Base-by-base conservation (phyloP, 1,140 invertebrate genomes). In the Zaprionus taronus region DNA sequence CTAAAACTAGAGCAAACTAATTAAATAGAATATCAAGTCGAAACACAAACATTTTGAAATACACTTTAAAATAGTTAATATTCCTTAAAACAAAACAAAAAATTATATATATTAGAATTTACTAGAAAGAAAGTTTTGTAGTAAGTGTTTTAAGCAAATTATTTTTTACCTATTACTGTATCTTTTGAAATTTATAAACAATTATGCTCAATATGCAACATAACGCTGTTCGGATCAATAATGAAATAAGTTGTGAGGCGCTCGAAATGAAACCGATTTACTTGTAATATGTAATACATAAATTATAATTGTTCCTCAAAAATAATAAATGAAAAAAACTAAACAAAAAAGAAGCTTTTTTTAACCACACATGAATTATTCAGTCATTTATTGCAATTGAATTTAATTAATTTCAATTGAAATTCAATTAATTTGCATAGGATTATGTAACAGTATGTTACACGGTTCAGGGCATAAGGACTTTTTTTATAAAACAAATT, bases 221-320 rank as follows among this genome's bases (percentile, higher is more conserved):
- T 77, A 80, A 70, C 15, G 41, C 78, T 63, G 55, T 55, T 66
- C 47, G 22, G 70, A 61, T 74, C 63, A 53, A 61, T 83, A 83
- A 58, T 36, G 56, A 34, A 7, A 65, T 36, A 80, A 80, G 68
- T 28, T 80, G 17, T 70, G 77, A 84, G 77, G 77, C 73, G 72
- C 83, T 80, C 60, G 44, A 58, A 51, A 57, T 34, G 70, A 55
- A 55, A 79, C 67, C 64, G 9, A 28, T 51, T 51, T 51, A 51
- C 47, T 51, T 51, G 44, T 44, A 71, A 67, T 26, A 61, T 22
- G 34, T 57, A 68, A 81, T 61, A 80, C 44, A 75, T 57, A 47
- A 61, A 74, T 83, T 77, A 68, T 67, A 73, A 64, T 84, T 84
- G 81, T 84, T 83, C 72, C 81, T 83, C 17, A 15, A 12, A 34